Evolutionary conservation across 2,797 vertebrate genomes (phyloP).

Genomic region (Hipposideros larvatus): DNA sequence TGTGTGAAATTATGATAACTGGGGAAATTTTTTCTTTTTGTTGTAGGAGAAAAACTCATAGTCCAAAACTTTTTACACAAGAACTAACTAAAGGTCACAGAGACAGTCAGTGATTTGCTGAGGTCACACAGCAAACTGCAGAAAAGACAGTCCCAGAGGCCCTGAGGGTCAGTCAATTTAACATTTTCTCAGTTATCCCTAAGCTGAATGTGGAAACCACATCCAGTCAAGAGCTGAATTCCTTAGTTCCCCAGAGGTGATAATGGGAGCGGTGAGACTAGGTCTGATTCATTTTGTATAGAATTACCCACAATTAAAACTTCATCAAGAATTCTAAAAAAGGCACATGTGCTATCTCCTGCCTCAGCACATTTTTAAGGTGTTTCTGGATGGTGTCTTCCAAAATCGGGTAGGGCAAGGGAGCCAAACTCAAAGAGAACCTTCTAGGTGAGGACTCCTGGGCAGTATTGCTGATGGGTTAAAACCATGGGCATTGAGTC

Average conservation of each 20-base stretch:
- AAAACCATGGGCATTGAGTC: neutral
- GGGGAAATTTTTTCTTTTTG: neutral
- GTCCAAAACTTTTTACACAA: neutral
- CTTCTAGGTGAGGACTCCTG: neutral
- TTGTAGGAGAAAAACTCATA: neutral
- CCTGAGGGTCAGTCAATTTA: neutral
- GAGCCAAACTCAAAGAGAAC: neutral
- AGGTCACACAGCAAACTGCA: neutral
- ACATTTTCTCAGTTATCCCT: neutral
- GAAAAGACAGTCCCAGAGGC: neutral
- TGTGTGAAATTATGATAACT: neutral
- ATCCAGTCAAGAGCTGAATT: neutral
- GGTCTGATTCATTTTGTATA: conserved; percentile 1
- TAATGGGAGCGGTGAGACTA: neutral
- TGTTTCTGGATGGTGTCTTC: neutral
- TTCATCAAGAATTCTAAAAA: conserved; percentile 18
- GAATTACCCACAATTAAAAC: neutral
- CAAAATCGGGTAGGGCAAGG: neutral
- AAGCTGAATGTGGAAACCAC: neutral
- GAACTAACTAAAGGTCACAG: neutral
- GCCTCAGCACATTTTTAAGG: neutral
- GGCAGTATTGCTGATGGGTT: neutral
- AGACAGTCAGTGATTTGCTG: neutral
- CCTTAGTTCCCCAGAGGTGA: neutral
- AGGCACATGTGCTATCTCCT: neutral